Percentiles rank a stretch among this genome's conserved stretches.
Conservation (phyloP, 2,113 vertebrate genomes). For the Anas platyrhynchos region DNA sequence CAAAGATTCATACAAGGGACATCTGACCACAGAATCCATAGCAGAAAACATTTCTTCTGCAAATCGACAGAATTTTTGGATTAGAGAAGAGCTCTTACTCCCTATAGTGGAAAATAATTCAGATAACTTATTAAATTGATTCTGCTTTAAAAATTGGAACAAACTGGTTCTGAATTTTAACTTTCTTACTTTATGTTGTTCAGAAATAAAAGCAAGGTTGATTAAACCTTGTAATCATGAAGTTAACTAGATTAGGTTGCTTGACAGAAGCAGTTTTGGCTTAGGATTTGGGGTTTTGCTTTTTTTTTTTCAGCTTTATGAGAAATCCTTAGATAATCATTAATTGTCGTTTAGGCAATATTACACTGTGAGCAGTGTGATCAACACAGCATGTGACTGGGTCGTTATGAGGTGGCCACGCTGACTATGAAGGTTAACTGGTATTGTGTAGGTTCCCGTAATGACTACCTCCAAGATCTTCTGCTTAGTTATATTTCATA, state of each 20-base stretch:
- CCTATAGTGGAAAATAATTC: background rate
- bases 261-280: background rate
- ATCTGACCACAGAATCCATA: background rate
- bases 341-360: conserved; percentile 3
- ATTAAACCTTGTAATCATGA: background rate
- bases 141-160: background rate
- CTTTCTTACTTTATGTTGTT: background rate
- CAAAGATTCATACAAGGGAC: background rate
- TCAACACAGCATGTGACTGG: background rate
- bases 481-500: background rate
- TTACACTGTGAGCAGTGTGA: background rate
- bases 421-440: conserved; percentile 49
- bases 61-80: background rate
- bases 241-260: background rate
- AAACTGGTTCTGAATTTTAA: background rate
- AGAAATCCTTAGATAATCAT: conserved; percentile 15
- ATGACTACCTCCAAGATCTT: conserved; percentile 29
- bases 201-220: background rate
- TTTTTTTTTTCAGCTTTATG: background rate
- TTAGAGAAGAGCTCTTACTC: background rate
- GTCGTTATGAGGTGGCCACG: background rate
- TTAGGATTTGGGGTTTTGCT: background rate
- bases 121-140: background rate
- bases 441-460: background rate
- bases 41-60: background rate